Conservation (phyloP, 1,140 invertebrate genomes). For the Papilio aristodemus region DNA sequence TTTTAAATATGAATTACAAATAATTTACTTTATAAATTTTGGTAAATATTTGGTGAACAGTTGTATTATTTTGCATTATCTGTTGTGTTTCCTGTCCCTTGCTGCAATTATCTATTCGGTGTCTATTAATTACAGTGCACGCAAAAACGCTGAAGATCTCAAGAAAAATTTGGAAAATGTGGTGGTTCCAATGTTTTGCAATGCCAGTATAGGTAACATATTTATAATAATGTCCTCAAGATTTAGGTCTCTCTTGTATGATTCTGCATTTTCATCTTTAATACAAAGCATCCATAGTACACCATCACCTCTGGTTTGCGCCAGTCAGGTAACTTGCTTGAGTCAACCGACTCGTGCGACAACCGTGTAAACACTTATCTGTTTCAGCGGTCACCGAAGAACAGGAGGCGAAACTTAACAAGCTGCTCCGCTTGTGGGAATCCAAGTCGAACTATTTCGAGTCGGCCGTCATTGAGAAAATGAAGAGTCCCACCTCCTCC, state of each 20-base stretch:
- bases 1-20: neutral
- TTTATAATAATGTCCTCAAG: constrained; percentile 78
- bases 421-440: constrained; percentile 96
- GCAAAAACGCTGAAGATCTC: constrained; percentile 96
- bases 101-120: constrained; percentile 62
- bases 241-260: constrained; percentile 73
- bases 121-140: constrained; percentile 87
- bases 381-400: constrained; percentile 89
- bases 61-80: constrained; percentile 25
- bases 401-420: constrained; percentile 93
- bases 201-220: constrained; percentile 87
- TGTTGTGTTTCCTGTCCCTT: constrained; percentile 49
- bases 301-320: constrained; percentile 68
- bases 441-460: constrained; percentile 97
- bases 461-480: constrained; percentile 89
- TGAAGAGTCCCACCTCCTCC: constrained; percentile 88
- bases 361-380: constrained; percentile 67
- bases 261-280: constrained; percentile 72
- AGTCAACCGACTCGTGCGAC: constrained; percentile 56
- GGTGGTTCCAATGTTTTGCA: constrained; percentile 98
- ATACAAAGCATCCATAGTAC: constrained; percentile 65
- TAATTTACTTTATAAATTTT: constrained; percentile 17
- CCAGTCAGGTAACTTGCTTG: constrained; percentile 76
- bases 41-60: neutral
- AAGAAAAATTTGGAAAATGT: constrained; percentile 95